Percentiles rank a stretch among this genome's conserved stretches.
Evolutionary conservation across 2,113 vertebrate species (phyloP).

Genomic region (Synodontis membranacea): DNA sequence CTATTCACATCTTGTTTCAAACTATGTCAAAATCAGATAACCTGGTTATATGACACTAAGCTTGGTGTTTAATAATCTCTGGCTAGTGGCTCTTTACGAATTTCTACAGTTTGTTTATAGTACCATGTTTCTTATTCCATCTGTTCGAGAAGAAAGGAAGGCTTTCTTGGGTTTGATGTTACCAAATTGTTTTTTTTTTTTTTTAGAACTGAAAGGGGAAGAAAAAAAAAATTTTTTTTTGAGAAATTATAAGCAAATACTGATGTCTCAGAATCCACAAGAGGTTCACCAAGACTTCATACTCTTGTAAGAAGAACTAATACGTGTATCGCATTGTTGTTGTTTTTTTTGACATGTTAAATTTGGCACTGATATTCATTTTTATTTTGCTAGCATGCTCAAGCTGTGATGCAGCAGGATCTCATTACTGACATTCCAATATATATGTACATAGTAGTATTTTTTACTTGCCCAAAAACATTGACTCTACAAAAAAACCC

Average conservation of each 20-base stretch:
- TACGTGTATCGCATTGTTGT: conserved; percentile 60
- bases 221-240: neutral
- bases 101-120: neutral
- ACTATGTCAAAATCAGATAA: neutral
- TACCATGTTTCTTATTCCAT: neutral
- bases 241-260: conserved; percentile 20
- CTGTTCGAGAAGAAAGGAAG: neutral
- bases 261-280: neutral
- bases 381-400: conserved; percentile 13
- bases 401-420: conserved; percentile 57
- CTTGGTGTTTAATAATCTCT: neutral
- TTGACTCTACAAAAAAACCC: conserved; percentile 57
- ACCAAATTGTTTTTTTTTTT: neutral
- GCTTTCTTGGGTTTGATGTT: conserved; percentile 9
- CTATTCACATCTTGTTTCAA: conserved; percentile 19
- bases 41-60: neutral
- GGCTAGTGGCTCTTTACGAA: neutral
- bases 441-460: conserved; percentile 63
- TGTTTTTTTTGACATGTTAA: conserved; percentile 59
- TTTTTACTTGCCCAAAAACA: conserved; percentile 58
- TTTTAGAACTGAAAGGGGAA: neutral
- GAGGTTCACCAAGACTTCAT: conserved; percentile 30
- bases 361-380: conserved; percentile 72
- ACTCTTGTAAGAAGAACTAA: conserved; percentile 42
- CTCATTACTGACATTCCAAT: conserved; percentile 70